A percentile compares a stretch with the other conserved stretches of the same genome.
These are phyloP conservation scores for Cydia pomonella DNA, from an alignment of 1,140 invertebrate species.

Conservation along the genomic window DNA sequence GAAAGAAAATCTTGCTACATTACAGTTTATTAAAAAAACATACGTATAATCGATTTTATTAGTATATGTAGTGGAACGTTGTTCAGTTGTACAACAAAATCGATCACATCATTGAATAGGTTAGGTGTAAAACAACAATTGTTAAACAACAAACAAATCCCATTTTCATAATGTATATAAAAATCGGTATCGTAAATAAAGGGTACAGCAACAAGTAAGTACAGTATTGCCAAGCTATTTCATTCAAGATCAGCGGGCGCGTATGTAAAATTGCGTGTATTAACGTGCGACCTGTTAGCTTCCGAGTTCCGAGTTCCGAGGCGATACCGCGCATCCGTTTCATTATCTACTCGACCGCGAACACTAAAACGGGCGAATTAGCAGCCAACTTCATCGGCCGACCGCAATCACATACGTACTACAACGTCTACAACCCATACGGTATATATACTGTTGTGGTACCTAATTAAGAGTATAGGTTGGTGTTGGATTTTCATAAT, in stretches of 20 bases:
- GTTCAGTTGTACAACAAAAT: no score
- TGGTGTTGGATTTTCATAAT: no score
- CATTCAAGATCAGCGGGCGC: background rate
- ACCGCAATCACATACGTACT: background rate
- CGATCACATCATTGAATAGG: no score
- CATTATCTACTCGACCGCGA: background rate
- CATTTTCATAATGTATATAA: background rate
- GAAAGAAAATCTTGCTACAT: background rate
- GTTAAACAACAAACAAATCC: no score
- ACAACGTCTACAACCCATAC: no score
- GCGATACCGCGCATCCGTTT: constrained; percentile 1
- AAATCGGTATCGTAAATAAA: background rate
- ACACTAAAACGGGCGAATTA: background rate
- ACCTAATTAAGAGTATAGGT: no score
- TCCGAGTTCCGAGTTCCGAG: background rate
- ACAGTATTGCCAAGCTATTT: constrained; percentile 14
- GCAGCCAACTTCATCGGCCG: background rate
- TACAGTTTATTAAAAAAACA: background rate
- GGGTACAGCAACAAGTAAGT: constrained; percentile 9
- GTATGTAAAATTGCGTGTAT: constrained; percentile 17
- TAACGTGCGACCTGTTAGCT: constrained; percentile 29
- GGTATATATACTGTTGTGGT: no score
- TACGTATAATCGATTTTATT: background rate
- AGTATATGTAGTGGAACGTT: no score
- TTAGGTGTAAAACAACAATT: no score